phyloP scores from a whole-genome alignment of 2,888 invertebrate species.

The Lamproptera curius region DNA sequence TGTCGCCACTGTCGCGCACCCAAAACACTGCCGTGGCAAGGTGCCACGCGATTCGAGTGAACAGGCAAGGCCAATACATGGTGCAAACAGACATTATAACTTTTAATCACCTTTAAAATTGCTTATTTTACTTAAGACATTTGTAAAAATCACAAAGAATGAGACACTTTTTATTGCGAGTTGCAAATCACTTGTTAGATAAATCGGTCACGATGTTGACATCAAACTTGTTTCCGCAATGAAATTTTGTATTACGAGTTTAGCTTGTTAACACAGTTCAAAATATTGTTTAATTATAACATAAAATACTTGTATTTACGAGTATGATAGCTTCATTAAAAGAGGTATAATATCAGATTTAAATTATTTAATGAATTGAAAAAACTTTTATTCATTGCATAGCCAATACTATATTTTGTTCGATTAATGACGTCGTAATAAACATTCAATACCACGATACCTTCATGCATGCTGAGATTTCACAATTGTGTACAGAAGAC shows the following conservation, averaged over 20 bases:
- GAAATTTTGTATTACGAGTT: constrained; percentile 5
- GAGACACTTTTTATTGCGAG: background rate
- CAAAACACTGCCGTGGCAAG: constrained; percentile 65
- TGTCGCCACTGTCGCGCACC: constrained; percentile 39
- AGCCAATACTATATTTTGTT: too few relatives aligned
- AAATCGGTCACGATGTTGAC: constrained; percentile 3
- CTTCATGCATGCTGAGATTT: constrained; percentile 13
- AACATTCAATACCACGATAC: constrained; percentile 13
- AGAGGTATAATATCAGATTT: too few relatives aligned
- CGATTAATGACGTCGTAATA: constrained; percentile 15
- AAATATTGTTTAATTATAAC: too few relatives aligned
- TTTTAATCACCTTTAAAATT: too few relatives aligned
- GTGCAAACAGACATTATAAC: constrained; percentile 4
- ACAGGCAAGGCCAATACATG: constrained; percentile 72
- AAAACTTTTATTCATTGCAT: too few relatives aligned
- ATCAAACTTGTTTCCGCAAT: background rate
- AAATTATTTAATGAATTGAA: too few relatives aligned
- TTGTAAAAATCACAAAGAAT: background rate
- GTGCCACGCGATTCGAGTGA: constrained; percentile 55
- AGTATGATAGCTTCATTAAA: too few relatives aligned
- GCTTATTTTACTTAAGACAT: too few relatives aligned
- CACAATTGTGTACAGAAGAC: constrained; percentile 14
- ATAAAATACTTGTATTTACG: too few relatives aligned
- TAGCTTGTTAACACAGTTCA: too few relatives aligned
- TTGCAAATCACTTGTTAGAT: background rate